These are phyloP conservation scores for Mohoua ochrocephala DNA, from an alignment of 2,113 vertebrate species.

Conservation along the genomic window DNA sequence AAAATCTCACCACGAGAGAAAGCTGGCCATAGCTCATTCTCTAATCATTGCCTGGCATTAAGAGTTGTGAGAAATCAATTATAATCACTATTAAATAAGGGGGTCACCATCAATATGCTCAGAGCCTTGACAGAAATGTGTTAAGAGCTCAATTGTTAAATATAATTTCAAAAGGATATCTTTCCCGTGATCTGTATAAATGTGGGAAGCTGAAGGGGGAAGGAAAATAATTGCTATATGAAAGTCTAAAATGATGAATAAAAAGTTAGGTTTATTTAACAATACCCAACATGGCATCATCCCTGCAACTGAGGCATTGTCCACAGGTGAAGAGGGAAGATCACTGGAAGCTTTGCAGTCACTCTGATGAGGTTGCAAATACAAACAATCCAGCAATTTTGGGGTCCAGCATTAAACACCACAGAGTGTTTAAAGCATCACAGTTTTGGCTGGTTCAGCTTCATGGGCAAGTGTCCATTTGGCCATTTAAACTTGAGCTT, in stretches of 20 bases:
- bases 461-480: not conserved
- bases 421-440: not conserved
- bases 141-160: constrained; percentile 5
- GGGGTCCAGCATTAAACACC: not conserved
- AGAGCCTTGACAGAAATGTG: not conserved
- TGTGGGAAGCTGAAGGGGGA: not conserved
- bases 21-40: not conserved
- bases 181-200: not conserved
- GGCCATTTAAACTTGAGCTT: not conserved
- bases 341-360: not conserved
- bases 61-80: constrained; percentile 29
- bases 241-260: not conserved
- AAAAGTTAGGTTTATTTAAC: not conserved
- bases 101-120: not conserved
- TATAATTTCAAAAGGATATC: not conserved
- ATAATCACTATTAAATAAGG: constrained; percentile 16
- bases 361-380: not conserved
- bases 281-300: not conserved
- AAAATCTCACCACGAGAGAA: not conserved
- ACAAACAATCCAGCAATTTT: not conserved
- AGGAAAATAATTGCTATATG: not conserved
- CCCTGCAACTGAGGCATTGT: not conserved
- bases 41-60: not conserved
- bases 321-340: not conserved
- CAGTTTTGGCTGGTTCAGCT: not conserved